Conservation (phyloP, 2,888 invertebrate species). For the Dryobotodes eremita region DNA sequence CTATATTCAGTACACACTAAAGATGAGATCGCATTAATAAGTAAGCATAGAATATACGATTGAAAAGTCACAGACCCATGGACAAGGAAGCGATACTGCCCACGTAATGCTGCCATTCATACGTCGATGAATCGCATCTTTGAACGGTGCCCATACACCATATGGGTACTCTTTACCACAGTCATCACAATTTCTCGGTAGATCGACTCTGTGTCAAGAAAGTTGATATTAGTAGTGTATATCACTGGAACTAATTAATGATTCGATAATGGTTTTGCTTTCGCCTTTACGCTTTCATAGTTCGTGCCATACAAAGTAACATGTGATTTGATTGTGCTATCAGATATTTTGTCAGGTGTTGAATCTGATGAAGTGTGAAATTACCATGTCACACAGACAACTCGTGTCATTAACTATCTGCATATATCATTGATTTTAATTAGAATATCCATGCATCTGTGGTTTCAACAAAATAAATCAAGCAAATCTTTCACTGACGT, state of each 20-base stretch:
- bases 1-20: neutral
- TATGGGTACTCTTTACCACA: constrained; percentile 29
- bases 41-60: neutral
- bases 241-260: constrained; percentile 78
- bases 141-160: constrained; percentile 11
- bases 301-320: constrained; percentile 50
- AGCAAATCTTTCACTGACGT: neutral
- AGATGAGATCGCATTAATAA: constrained; percentile 9
- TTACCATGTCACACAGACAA: no score
- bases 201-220: constrained; percentile 57
- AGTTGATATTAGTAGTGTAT: constrained; percentile 66
- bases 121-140: constrained; percentile 38
- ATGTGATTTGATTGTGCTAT: constrained; percentile 7
- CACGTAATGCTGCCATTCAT: constrained; percentile 38
- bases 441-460: constrained; percentile 2
- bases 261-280: constrained; percentile 70
- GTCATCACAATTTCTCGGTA: constrained; percentile 45
- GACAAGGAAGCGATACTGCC: constrained; percentile 21
- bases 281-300: constrained; percentile 79
- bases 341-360: constrained; percentile 31
- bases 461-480: neutral
- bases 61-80: constrained; percentile 2
- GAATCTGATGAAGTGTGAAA: constrained; percentile 39
- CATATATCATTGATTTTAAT: constrained; percentile 29
- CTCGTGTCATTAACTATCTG: constrained; percentile 28